These are phyloP conservation scores for Saccopteryx bilineata DNA, from an alignment of 2,113 vertebrate genomes.

Conservation along the genomic window DNA sequence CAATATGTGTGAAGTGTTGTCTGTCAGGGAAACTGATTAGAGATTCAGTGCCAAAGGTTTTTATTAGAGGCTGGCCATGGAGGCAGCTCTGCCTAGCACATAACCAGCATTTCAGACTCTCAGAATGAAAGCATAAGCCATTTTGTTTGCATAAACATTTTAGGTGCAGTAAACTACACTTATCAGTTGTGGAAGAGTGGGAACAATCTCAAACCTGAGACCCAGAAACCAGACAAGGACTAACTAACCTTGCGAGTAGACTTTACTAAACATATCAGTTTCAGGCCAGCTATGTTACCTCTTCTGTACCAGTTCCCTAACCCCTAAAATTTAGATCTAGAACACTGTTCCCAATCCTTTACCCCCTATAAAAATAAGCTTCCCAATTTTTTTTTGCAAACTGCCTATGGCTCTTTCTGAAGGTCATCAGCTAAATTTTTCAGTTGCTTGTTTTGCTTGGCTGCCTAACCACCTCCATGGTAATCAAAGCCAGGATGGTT, in stretches of 20 bases:
- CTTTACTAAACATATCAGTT: not conserved
- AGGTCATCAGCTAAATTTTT: slow-evolving; percentile 13
- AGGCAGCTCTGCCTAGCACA: not conserved
- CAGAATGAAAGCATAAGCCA: not conserved
- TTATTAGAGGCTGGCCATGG: not conserved
- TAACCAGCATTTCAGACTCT: slow-evolving; percentile 3
- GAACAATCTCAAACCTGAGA: not conserved
- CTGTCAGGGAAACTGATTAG: not conserved
- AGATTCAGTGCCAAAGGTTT: not conserved
- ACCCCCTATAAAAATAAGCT: not conserved
- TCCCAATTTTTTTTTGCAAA: not conserved
- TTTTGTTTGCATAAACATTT: not conserved
- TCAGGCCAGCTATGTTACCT: not conserved
- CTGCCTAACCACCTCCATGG: not conserved
- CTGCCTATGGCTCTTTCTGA: not conserved
- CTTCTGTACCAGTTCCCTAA: not conserved
- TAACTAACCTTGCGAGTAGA: not conserved
- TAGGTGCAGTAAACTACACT: not conserved
- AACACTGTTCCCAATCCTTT: not conserved
- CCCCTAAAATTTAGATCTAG: not conserved
- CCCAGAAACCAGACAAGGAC: not conserved
- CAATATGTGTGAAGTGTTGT: not conserved
- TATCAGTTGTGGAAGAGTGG: not conserved
- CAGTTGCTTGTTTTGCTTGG: slow-evolving; percentile 8
- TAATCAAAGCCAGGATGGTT: not conserved